phyloP scores from a whole-genome alignment of 2,113 vertebrate species.

The Eulacestoma nigropectus region DNA sequence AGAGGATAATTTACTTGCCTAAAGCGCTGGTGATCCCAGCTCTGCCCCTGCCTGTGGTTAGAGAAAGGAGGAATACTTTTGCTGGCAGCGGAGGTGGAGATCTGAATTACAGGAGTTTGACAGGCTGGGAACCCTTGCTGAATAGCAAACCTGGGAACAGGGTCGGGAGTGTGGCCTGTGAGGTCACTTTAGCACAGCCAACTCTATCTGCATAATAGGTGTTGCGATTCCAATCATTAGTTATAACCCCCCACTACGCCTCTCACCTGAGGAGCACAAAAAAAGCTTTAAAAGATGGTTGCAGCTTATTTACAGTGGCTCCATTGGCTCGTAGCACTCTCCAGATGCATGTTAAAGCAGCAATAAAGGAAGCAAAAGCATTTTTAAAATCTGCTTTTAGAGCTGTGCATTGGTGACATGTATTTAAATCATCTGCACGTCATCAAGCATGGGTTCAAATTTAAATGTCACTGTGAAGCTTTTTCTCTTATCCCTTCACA shows the following conservation, averaged over 20 bases:
- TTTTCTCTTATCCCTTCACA: neutral
- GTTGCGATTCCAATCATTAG: neutral
- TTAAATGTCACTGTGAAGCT: slow-evolving; percentile 17
- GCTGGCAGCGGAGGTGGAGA: neutral
- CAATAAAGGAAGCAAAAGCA: slow-evolving; percentile 37
- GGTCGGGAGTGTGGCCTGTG: neutral
- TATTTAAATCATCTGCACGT: slow-evolving; percentile 49
- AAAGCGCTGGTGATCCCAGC: neutral
- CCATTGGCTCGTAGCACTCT: neutral
- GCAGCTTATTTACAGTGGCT: slow-evolving; percentile 24
- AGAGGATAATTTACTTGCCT: neutral
- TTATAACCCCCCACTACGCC: neutral
- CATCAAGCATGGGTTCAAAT: slow-evolving; percentile 15
- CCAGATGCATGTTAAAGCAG: neutral
- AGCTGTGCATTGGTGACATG: neutral
- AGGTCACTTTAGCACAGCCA: neutral
- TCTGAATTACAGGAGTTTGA: neutral
- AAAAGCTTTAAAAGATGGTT: neutral
- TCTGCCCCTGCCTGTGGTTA: neutral
- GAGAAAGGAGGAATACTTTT: neutral
- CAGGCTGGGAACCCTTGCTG: neutral
- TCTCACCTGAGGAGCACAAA: neutral
- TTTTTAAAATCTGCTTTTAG: slow-evolving; percentile 30
- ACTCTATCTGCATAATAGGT: neutral
- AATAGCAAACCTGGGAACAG: neutral